Evolutionary conservation across 1,140 invertebrate species (phyloP).

Genomic region (Drosophila ogumai): DNA sequence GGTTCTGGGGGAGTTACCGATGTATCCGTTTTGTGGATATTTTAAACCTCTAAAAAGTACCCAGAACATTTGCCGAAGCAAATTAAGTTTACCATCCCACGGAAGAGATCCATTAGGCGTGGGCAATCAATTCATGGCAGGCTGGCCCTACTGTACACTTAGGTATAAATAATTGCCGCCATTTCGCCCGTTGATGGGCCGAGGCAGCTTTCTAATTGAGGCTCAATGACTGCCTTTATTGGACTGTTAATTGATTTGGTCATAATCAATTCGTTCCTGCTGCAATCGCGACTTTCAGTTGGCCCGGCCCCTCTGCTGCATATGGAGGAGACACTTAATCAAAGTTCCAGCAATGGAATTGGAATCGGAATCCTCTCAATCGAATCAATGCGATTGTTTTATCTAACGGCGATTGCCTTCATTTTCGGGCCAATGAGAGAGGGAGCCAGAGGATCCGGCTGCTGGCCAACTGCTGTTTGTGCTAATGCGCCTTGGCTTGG

Average conservation of each 20-base stretch:
- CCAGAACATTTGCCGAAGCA: background rate
- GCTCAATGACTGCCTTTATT: constrained; percentile 36
- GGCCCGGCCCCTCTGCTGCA: background rate
- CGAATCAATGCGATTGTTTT: constrained; percentile 46
- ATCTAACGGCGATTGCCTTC: constrained; percentile 18
- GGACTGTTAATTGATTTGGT: constrained; percentile 35
- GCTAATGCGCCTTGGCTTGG: constrained; percentile 53
- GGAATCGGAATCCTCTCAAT: constrained; percentile 24
- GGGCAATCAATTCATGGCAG: constrained; percentile 11
- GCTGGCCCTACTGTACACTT: constrained; percentile 26
- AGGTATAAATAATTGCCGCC: constrained; percentile 26
- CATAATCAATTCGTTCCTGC: constrained; percentile 33
- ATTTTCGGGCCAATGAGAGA: constrained; percentile 11
- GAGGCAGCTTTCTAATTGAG: constrained; percentile 27
- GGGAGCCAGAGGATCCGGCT: constrained; percentile 15
- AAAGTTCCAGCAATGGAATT: constrained; percentile 17
- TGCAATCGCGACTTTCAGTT: constrained; percentile 3
- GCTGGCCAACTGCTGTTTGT: constrained; percentile 42
- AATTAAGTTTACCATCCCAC: background rate
- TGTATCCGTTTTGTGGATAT: background rate
- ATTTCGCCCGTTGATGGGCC: constrained; percentile 14
- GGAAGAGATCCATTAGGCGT: background rate
- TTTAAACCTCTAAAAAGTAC: no score
- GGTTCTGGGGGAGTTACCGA: no score
- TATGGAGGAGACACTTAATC: constrained; percentile 24